phyloP scores from a whole-genome alignment of 2,113 vertebrate species.

The Anoplopoma fimbria region DNA sequence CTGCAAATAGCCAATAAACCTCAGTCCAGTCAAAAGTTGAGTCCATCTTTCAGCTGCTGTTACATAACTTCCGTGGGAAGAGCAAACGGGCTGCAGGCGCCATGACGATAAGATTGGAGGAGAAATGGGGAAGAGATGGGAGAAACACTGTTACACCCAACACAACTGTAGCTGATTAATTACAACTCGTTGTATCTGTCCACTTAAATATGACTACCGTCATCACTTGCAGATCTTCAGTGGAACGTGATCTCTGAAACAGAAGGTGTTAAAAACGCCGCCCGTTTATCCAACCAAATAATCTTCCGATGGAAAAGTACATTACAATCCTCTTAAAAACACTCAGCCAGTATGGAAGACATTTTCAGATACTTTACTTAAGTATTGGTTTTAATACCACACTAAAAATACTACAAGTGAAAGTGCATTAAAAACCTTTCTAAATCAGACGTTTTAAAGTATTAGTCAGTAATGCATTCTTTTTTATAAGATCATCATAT shows the following conservation, averaged over 20 bases:
- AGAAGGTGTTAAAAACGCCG: background rate
- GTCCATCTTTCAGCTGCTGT: background rate
- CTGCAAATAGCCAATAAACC: constrained; percentile 5
- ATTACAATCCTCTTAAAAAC: constrained; percentile 57
- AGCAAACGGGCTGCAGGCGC: constrained; percentile 87
- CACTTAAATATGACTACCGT: too few species aligned
- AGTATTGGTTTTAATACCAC: background rate
- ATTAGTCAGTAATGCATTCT: background rate
- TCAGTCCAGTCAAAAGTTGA: background rate
- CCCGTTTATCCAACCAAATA: background rate
- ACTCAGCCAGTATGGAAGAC: constrained; percentile 74
- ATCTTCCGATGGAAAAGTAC: background rate
- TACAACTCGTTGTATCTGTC: too few species aligned
- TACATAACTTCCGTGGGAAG: constrained; percentile 85
- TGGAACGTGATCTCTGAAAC: constrained; percentile 83
- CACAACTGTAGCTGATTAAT: background rate
- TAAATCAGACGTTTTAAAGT: background rate
- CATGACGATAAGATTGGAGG: constrained; percentile 88
- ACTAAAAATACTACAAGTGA: background rate
- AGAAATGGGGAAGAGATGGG: constrained; percentile 20
- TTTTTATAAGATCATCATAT: background rate
- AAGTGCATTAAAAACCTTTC: background rate
- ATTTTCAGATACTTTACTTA: background rate
- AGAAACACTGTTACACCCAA: background rate
- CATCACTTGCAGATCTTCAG: too few species aligned